phyloP scores from a whole-genome alignment of 2,888 invertebrate genomes.

The Muschampia plurimacula region DNA sequence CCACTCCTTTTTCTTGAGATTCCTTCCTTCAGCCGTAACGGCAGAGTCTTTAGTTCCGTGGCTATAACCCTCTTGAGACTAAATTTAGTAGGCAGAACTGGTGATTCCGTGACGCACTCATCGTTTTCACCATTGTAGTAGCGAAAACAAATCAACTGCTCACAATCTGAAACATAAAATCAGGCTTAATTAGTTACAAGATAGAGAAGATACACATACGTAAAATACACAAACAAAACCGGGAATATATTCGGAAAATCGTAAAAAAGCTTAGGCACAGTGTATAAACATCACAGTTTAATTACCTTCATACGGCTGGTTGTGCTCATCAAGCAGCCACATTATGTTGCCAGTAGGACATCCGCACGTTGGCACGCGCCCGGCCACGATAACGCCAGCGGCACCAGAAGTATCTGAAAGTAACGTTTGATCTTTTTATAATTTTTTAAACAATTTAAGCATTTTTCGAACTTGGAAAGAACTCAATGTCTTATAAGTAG shows the following conservation, averaged over 20 bases:
- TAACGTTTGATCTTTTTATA: conserved; percentile 22
- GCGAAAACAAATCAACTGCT: conserved; percentile 89
- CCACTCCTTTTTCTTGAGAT: conserved; percentile 81
- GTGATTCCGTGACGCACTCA: conserved; percentile 88
- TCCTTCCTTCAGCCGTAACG: conserved; percentile 83
- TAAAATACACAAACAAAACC: neutral
- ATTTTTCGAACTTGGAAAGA: too few species aligned
- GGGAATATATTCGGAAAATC: neutral
- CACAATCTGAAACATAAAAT: conserved; percentile 85
- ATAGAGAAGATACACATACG: neutral
- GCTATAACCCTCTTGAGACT: conserved; percentile 55
- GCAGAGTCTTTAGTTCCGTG: conserved; percentile 82
- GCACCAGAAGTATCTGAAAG: conserved; percentile 70
- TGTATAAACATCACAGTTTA: conserved; percentile 21
- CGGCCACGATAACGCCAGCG: conserved; percentile 60
- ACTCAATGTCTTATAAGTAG: too few species aligned
- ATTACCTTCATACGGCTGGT: conserved; percentile 87
- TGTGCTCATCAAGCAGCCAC: conserved; percentile 90
- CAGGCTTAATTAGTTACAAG: conserved; percentile 1
- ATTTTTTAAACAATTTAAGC: too few species aligned
- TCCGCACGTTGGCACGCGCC: conserved; percentile 84
- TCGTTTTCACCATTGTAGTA: conserved; percentile 88
- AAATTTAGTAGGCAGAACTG: conserved; percentile 72
- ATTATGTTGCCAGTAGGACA: conserved; percentile 87
- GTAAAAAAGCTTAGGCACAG: neutral